phyloP scores from a whole-genome alignment of 2,888 invertebrate species.

The Chymomyza amoena region DNA sequence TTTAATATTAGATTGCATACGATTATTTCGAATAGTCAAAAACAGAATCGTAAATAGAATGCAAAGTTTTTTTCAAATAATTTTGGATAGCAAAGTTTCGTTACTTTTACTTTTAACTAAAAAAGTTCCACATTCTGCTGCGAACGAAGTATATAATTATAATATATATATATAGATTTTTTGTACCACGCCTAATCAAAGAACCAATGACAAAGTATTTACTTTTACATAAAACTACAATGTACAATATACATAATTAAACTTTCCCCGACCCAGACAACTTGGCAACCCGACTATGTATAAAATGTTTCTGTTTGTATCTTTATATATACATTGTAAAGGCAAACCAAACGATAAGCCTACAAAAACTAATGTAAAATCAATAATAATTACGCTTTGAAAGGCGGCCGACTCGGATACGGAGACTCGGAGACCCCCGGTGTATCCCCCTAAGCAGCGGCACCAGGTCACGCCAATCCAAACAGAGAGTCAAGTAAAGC shows the following conservation, averaged over 20 bases:
- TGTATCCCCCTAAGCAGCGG: constrained; percentile 24
- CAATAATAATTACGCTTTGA: constrained; percentile 63
- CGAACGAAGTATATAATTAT: not conserved
- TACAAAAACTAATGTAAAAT: constrained; percentile 58
- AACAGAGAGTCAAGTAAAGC: not conserved
- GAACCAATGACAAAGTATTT: not conserved
- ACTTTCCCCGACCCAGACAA: not conserved
- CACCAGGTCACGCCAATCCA: not conserved
- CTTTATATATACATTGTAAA: not conserved
- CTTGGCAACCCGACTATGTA: not conserved
- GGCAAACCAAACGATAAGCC: not conserved
- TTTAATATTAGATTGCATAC: no score
- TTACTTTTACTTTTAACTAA: no score
- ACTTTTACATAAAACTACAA: not conserved
- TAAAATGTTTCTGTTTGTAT: not conserved
- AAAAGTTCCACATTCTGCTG: not conserved
- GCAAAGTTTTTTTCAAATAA: no score
- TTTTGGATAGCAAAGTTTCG: no score
- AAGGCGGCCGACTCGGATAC: constrained; percentile 32
- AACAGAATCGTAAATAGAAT: no score
- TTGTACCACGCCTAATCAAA: not conserved
- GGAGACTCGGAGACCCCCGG: not conserved
- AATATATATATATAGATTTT: not conserved
- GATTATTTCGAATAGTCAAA: no score
- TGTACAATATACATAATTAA: not conserved